Evolutionary conservation across 2,113 vertebrate species (phyloP).

Genomic region (Xiphias gladius): DNA sequence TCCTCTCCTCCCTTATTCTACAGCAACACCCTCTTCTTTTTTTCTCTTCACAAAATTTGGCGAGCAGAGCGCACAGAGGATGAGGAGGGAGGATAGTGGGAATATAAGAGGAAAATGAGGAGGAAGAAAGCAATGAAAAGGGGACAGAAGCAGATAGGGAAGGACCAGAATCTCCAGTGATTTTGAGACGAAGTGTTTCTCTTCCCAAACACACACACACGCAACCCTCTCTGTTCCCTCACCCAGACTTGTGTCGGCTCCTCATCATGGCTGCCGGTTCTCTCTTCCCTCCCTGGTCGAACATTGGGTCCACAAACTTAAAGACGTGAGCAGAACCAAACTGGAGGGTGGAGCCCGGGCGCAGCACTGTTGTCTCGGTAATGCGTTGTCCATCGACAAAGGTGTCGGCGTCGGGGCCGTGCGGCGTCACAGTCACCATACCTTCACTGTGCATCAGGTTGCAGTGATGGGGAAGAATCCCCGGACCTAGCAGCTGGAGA

Average conservation of each 20-base stretch:
- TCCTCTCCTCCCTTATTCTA: conserved; percentile 41
- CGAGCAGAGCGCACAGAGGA: background rate
- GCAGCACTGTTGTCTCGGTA: conserved; percentile 93
- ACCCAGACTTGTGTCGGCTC: conserved; percentile 92
- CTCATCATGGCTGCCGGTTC: conserved; percentile 89
- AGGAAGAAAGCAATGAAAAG: background rate
- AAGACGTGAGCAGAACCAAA: conserved; percentile 95
- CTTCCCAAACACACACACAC: conserved; percentile 11
- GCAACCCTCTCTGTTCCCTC: conserved; percentile 44
- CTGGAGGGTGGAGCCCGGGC: conserved; percentile 94
- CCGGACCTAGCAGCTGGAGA: conserved; percentile 91
- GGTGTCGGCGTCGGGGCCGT: conserved; percentile 92
- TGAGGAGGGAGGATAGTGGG: conserved; percentile 1
- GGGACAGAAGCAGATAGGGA: background rate
- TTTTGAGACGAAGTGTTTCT: too few relatives aligned
- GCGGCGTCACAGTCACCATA: conserved; percentile 94
- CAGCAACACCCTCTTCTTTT: conserved; percentile 28
- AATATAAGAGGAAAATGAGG: background rate
- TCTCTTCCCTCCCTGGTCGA: conserved; percentile 92
- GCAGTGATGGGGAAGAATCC: conserved; percentile 96
- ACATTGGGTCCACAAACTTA: conserved; percentile 97
- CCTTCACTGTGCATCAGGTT: conserved; percentile 98
- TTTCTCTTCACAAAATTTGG: background rate
- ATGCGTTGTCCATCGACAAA: conserved; percentile 94
- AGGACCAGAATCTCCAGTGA: too few relatives aligned